Evolutionary conservation across 2,797 vertebrate species (phyloP).

Genomic region (Prunella strophiata): DNA sequence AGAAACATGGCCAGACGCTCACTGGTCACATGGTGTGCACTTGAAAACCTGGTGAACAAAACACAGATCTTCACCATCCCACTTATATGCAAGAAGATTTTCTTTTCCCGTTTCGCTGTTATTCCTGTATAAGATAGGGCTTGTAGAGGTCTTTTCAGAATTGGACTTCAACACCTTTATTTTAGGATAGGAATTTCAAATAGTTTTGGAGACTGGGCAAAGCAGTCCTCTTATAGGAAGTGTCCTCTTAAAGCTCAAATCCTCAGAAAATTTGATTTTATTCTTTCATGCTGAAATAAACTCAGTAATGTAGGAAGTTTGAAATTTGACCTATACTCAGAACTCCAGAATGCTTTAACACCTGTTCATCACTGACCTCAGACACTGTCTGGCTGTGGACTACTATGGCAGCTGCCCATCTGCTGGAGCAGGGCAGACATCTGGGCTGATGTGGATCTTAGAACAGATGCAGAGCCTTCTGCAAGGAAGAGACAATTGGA

Average conservation of each 20-base stretch:
- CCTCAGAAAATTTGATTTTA: background rate
- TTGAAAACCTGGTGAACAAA: background rate
- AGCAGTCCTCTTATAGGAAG: background rate
- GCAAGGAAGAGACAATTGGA: background rate
- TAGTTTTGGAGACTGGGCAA: background rate
- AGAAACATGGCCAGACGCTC: background rate
- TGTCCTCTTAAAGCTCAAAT: background rate
- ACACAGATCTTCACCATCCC: background rate
- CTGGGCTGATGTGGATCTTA: background rate
- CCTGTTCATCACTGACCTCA: background rate
- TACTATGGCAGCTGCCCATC: background rate
- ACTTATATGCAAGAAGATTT: background rate
- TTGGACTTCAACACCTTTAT: background rate
- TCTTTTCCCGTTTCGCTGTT: background rate
- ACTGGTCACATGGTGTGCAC: background rate
- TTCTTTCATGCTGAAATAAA: background rate
- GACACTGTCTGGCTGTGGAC: accelerated
- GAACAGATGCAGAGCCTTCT: background rate
- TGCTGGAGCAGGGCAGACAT: background rate
- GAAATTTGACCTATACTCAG: background rate
- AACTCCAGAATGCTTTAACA: background rate
- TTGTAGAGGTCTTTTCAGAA: background rate
- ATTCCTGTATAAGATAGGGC: background rate
- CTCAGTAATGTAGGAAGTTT: background rate
- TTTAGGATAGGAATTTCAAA: background rate